These are phyloP conservation scores for Altica lythri DNA, from an alignment of 2,888 invertebrate species.

Conservation along the genomic window DNA sequence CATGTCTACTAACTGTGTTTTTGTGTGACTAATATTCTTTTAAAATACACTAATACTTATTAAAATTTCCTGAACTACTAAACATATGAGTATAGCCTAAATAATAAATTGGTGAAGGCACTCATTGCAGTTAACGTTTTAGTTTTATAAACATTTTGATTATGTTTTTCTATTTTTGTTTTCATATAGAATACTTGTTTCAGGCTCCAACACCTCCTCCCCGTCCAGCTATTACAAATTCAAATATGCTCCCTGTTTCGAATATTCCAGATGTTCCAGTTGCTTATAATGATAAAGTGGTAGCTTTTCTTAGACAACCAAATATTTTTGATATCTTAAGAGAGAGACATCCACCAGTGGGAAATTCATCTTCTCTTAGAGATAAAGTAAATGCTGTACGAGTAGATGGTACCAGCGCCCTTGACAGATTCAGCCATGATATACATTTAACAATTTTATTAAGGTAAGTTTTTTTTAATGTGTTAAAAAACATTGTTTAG, in stretches of 20 bases:
- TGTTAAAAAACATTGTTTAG: too few species aligned
- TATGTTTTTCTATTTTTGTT: too few species aligned
- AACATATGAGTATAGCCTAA: too few species aligned
- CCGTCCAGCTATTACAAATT: slow-evolving; percentile 55
- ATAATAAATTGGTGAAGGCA: too few species aligned
- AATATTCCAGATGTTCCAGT: slow-evolving; percentile 73
- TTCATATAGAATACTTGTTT: slow-evolving; percentile 13
- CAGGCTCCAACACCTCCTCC: slow-evolving; percentile 78
- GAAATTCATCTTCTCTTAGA: slow-evolving; percentile 72
- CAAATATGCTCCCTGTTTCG: slow-evolving; percentile 45
- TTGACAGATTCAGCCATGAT: slow-evolving; percentile 87
- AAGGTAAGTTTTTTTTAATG: slow-evolving; percentile 69
- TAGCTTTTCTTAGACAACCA: slow-evolving; percentile 92
- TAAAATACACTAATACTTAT: too few species aligned
- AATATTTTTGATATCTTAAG: slow-evolving; percentile 91
- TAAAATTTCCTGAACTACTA: too few species aligned
- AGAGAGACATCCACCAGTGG: slow-evolving; percentile 77
- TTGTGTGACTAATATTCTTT: too few species aligned
- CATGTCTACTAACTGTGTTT: too few species aligned
- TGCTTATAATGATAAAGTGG: slow-evolving; percentile 95
- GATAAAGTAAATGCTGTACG: slow-evolving; percentile 89
- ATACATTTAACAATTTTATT: slow-evolving; percentile 90
- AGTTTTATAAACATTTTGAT: too few species aligned
- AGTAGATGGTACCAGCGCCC: slow-evolving; percentile 85
- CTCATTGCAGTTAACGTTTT: too few species aligned